Evolutionary conservation across 2,888 invertebrate genomes (phyloP), one percentile per base, ranked within the genome.

Genomic region (Brenthis ino): DNA sequence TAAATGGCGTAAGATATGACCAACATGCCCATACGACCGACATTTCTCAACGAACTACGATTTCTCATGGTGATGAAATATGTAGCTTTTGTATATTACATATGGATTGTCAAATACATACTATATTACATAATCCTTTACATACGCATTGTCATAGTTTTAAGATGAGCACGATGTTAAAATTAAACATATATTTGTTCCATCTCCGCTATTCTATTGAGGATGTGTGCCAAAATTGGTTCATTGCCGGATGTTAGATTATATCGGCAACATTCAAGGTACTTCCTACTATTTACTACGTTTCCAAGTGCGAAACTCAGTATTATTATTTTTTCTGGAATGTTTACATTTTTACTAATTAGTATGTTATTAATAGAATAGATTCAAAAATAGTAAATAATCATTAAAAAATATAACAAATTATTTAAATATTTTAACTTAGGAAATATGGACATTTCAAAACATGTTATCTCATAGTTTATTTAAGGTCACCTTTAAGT

Each of bases 231-330:
- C 60, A 67, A 57, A 68, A 63, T 72, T 72, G 72, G 72, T 70
- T 55, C 56, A 57, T 12, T 68, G 72, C 72, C 72, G 67, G 61
- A 65, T 60, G 68, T 67, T 61, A 65, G 70, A 68, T 72, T 66
- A 70, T 67, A 70, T 72, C 70, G 70, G 67, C 64, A 70, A 61
- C 66, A 54, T 69, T 51, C 72, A 70, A 72, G 72, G 70, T 55
- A 58, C 68, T 72, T 72, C 73, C 73, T 71, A 67, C 71, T 67
- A 71, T 70, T 65, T 24, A 61, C 67, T 71, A 67, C 67, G 68
- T 71, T 63, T 54, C 55, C 58, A 60, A 66, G 58, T 63, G 54
- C 58, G 53, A 66, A 64, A 53, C 14, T 60, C 51, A 16, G 8
- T 28, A n/a, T 54, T 24, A 13, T n/a, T 20, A 48, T n/a, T 33